Conservation (phyloP, 2,797 vertebrate genomes). For the Sorex maritimensis region DNA sequence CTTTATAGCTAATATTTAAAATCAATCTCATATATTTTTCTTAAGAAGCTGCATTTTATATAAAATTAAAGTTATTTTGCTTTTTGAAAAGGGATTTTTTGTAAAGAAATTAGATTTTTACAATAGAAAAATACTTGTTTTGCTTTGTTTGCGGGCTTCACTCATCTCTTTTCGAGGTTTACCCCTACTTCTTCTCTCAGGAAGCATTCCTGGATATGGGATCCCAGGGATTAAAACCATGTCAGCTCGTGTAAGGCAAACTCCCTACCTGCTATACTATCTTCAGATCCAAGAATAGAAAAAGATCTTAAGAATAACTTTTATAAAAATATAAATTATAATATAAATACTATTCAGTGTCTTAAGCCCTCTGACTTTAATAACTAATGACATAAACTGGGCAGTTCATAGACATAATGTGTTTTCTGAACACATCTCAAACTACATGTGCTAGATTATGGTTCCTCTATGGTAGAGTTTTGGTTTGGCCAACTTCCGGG, state of each 20-base stretch:
- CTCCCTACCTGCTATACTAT: no score
- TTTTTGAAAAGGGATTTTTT: neutral
- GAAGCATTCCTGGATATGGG: no score
- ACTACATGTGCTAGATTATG: neutral
- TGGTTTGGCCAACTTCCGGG: neutral
- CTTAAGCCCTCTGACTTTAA: no score
- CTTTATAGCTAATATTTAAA: neutral
- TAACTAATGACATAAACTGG: neutral
- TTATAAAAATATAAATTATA: neutral
- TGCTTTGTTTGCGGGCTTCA: neutral
- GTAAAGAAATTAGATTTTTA: neutral
- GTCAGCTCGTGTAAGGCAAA: no score
- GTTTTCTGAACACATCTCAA: neutral
- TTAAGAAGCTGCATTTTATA: neutral
- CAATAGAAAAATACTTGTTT: neutral
- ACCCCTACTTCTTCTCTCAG: no score
- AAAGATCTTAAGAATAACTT: neutral
- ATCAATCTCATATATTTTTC: neutral
- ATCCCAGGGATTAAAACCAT: no score
- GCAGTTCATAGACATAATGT: neutral
- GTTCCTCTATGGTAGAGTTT: neutral
- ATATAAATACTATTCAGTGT: neutral
- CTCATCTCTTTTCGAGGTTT: no score
- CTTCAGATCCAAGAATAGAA: neutral
- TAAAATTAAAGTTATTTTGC: neutral